Evolutionary conservation across 1,140 invertebrate species (phyloP).

Genomic region (Dolichoris vasculosae): DNA sequence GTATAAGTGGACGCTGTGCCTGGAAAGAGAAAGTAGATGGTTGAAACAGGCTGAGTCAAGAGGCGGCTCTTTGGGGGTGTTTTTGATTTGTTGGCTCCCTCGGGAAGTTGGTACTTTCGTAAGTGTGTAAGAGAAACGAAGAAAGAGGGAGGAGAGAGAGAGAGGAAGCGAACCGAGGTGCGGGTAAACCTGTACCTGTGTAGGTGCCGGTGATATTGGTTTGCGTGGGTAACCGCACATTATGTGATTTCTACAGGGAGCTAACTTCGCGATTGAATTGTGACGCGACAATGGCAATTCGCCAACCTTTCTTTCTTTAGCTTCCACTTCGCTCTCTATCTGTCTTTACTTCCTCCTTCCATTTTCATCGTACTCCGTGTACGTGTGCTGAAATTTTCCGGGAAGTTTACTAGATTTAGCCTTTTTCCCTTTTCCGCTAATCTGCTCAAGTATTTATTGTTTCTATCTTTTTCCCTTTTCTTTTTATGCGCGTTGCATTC

Average conservation of each 20-base stretch:
- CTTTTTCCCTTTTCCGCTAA: conserved; percentile 35
- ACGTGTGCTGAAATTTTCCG: conserved; percentile 24
- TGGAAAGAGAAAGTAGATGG: conserved; percentile 21
- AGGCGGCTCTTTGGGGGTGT: conserved; percentile 67
- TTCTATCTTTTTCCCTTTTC: background rate
- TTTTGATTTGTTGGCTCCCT: conserved; percentile 73
- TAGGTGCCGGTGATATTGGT: background rate
- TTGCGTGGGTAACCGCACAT: conserved; percentile 68
- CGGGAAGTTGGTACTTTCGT: conserved; percentile 46
- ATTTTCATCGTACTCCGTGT: background rate
- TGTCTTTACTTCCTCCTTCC: conserved; percentile 29
- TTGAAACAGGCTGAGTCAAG: conserved; percentile 54
- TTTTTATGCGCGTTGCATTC: background rate
- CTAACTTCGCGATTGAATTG: conserved; percentile 74
- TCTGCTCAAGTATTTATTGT: conserved; percentile 2
- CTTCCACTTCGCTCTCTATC: background rate
- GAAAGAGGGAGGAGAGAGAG: background rate
- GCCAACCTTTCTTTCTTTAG: conserved; percentile 56
- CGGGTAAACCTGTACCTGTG: background rate
- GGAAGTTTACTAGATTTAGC: conserved; percentile 2
- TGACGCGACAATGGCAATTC: conserved; percentile 73
- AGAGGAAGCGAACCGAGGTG: background rate
- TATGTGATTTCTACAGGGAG: conserved; percentile 74
- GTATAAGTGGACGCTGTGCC: background rate
- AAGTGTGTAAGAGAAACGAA: conserved; percentile 6